Evolutionary conservation across 2,113 vertebrate genomes (phyloP).

Genomic region (Aptenodytes patagonicus): DNA sequence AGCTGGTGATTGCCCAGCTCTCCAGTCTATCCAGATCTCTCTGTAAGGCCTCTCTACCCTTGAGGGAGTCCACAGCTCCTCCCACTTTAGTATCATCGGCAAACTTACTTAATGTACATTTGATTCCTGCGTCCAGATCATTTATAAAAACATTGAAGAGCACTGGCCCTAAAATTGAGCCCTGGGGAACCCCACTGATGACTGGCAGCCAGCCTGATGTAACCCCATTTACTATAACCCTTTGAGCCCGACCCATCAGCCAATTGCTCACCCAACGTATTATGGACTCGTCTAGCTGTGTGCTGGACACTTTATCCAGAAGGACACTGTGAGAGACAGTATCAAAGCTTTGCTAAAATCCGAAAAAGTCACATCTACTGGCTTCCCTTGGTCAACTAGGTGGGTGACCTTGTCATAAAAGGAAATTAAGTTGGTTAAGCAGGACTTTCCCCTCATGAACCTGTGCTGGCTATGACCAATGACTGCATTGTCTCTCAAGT

Average conservation of each 20-base stretch:
- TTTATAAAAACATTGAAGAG: background rate
- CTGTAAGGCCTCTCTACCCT: no score
- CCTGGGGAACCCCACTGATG: background rate
- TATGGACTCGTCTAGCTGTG: background rate
- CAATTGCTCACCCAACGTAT: background rate
- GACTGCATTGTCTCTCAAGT: background rate
- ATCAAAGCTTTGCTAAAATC: background rate
- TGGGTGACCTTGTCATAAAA: background rate
- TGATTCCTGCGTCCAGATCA: background rate
- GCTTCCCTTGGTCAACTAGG: background rate
- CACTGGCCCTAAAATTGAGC: background rate
- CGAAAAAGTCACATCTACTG: background rate
- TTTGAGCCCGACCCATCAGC: background rate
- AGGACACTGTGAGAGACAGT: background rate
- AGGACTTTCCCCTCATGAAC: background rate
- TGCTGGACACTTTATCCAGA: background rate
- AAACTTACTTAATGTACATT: background rate
- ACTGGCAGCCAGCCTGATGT: background rate
- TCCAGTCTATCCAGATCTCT: no score
- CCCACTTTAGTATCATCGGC: background rate
- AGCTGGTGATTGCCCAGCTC: no score
- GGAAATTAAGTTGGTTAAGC: background rate
- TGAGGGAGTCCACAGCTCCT: no score
- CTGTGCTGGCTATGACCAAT: background rate
- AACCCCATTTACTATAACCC: background rate